These are phyloP conservation scores for Halictus ligatus DNA, from an alignment of 2,888 invertebrate genomes.

Conservation along the genomic window DNA sequence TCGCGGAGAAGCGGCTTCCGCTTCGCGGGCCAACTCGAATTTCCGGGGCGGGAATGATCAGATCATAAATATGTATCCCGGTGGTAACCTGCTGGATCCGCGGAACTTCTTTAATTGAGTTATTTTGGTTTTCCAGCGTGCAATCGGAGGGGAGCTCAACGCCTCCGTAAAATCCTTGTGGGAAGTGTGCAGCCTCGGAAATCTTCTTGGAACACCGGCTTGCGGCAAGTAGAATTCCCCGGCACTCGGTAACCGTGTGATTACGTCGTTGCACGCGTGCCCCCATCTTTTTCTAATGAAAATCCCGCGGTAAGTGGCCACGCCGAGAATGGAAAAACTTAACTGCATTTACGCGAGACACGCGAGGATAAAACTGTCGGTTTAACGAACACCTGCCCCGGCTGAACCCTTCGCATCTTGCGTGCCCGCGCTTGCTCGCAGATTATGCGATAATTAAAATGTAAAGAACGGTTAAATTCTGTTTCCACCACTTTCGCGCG, in stretches of 20 bases:
- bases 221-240: constrained; percentile 39
- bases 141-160: constrained; percentile 46
- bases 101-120: constrained; percentile 84
- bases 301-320: constrained; percentile 25
- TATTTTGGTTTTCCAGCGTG: constrained; percentile 79
- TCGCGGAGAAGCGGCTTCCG: constrained; percentile 28
- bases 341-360: constrained; percentile 35
- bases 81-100: constrained; percentile 78
- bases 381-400: constrained; percentile 28
- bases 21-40: constrained; percentile 69
- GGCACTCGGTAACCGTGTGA: constrained; percentile 51
- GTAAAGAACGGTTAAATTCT: constrained; percentile 37
- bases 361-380: constrained; percentile 42
- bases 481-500: background rate
- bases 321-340: constrained; percentile 14
- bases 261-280: constrained; percentile 42
- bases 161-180: constrained; percentile 81
- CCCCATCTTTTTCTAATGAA: constrained; percentile 27
- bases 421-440: constrained; percentile 11
- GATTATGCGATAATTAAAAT: constrained; percentile 53
- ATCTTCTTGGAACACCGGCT: constrained; percentile 74
- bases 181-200: constrained; percentile 79
- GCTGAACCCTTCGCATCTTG: background rate
- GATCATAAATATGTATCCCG: constrained; percentile 84
- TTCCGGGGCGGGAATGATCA: constrained; percentile 72